Evolutionary conservation across 2,797 vertebrate genomes (phyloP).

Genomic region (Eutrigla gurnardus): DNA sequence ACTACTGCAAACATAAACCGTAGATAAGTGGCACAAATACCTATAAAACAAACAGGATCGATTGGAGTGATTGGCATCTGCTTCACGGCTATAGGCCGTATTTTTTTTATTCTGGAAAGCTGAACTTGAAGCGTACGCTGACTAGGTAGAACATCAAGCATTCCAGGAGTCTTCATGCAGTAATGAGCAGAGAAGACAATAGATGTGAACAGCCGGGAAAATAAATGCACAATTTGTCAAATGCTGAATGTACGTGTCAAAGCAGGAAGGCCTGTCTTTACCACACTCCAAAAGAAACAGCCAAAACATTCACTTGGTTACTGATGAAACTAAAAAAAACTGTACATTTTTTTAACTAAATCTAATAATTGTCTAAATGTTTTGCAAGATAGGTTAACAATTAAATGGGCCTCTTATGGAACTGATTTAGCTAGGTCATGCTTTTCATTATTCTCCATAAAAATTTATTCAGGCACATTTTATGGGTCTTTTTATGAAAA

Average conservation of each 20-base stretch:
- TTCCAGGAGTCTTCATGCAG: conserved; percentile 11
- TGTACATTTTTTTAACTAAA: conserved; percentile 4
- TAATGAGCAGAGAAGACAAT: conserved; percentile 19
- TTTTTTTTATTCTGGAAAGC: conserved; percentile 8
- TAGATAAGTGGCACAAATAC: background rate
- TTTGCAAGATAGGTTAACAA: conserved; percentile 43
- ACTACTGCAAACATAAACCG: too few species aligned
- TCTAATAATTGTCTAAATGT: conserved; percentile 30
- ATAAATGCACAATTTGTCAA: background rate
- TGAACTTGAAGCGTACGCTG: background rate
- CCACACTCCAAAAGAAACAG: background rate
- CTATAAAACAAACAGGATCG: background rate
- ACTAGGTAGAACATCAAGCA: background rate
- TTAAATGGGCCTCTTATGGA: conserved; percentile 53
- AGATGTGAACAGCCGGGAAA: background rate
- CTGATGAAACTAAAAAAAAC: background rate
- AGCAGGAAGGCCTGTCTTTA: background rate
- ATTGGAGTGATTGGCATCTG: background rate
- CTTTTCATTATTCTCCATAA: conserved; percentile 62
- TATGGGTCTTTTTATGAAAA: conserved; percentile 60
- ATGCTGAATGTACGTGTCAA: background rate
- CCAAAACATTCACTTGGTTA: background rate
- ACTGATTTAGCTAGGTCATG: conserved; percentile 53
- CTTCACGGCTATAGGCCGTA: conserved; percentile 1
- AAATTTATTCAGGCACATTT: conserved; percentile 60